Base-by-base conservation (phyloP, 2,113 vertebrate genomes). In the Laterallus jamaicensis region DNA sequence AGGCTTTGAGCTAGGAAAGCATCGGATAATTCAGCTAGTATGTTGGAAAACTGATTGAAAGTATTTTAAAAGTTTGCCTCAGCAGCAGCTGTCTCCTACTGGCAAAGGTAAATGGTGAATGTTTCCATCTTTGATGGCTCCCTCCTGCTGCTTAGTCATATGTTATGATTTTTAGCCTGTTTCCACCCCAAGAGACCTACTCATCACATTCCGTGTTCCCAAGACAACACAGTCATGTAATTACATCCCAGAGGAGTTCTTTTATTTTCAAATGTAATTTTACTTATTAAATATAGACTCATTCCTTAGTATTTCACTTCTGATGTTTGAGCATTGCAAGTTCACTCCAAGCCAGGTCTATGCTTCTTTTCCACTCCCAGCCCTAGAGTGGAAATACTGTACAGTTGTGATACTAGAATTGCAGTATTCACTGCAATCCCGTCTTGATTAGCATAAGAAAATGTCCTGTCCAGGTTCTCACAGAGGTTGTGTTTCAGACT, bases 241-340 rank as follows among this genome's bases (percentile, higher is more conserved):
- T 96, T 96, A 86, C 18, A 93, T 84, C 70, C 35, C 88, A 91
- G 77, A 84, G 47, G 62, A 94, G 39, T 50, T 28, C 49, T 90
- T 91, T 89, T 71, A 67, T 92, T 94, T 92, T 86, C 69, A 91
- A 95, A 92, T 86, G 69, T 50, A 60, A 94, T 96, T 88, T 92
- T 82, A 31, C 76, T 79, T 76, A n/a, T 91, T 92, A 93, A 92
- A 88, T 93, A 60, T 16, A 95, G 87, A 88, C 70, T 94, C 56
- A 11, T 86, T 86, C 56, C n/a, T 54, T 64, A n/a, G 19, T 74
- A 55, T 94, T 96, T 94, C 50, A 44, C 10, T 64, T 88, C 69
- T 58, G 58, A 70, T 69, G 62, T 69, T 71, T 49, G 40, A 88
- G 50, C 55, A 77, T 56, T 86, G 37, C 76, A 28, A 14, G 89